Percentiles rank a stretch among this genome's conserved stretches.
Conservation (phyloP, 1,140 invertebrate species). For the Ips typographus region DNA sequence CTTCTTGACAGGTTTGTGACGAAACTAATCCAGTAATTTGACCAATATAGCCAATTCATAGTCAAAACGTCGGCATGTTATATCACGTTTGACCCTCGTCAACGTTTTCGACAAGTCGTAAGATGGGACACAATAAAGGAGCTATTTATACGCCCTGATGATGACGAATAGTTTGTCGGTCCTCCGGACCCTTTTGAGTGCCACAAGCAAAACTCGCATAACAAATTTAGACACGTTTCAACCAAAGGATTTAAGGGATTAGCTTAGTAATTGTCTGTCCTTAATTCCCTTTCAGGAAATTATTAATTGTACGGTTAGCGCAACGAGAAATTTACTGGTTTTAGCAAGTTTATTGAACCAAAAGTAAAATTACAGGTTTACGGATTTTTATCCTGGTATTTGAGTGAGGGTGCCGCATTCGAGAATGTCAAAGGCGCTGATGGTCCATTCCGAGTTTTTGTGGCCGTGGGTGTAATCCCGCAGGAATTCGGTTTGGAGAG, state of each 20-base stretch:
- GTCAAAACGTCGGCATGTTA: background rate
- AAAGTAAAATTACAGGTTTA: too few species aligned
- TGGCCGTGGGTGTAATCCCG: constrained; percentile 43
- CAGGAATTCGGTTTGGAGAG: constrained; percentile 48
- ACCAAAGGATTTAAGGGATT: background rate
- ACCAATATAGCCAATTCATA: too few species aligned
- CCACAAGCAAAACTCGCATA: background rate
- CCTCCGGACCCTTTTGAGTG: background rate
- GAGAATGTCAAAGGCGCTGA: constrained; percentile 47
- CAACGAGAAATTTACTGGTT: too few species aligned
- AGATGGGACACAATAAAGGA: background rate
- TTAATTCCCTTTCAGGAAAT: too few species aligned
- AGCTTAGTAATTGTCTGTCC: background rate
- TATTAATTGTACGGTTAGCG: too few species aligned
- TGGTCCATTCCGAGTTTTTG: constrained; percentile 46
- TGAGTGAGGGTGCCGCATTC: constrained; percentile 46
- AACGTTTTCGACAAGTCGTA: background rate
- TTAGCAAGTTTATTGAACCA: too few species aligned
- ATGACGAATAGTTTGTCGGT: background rate
- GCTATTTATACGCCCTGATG: constrained; percentile 1
- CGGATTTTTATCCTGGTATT: background rate
- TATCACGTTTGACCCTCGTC: background rate
- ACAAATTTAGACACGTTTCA: background rate
- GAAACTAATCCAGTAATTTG: too few species aligned
- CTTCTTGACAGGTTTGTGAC: too few species aligned